Percentiles rank a stretch among this genome's conserved stretches.
Conservation (phyloP, 2,797 vertebrate species). For the Hephaestus fuliginosus region DNA sequence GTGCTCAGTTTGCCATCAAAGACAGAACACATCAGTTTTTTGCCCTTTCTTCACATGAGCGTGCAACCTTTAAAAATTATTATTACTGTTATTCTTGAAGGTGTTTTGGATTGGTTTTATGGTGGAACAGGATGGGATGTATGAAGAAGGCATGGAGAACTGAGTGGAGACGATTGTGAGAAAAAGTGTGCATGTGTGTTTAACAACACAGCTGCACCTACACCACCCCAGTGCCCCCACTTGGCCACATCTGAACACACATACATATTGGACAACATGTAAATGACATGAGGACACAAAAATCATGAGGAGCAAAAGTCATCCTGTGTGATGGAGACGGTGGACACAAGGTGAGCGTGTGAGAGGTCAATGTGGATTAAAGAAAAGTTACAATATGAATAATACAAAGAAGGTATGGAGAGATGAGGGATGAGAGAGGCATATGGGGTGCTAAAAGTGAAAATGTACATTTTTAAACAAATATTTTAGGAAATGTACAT, state of each 20-base stretch:
- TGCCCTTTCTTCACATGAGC: not conserved
- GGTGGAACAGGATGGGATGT: not conserved
- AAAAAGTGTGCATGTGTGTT: slow-evolving; percentile 28
- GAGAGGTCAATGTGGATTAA: slow-evolving; percentile 41
- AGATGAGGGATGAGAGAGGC: slow-evolving; percentile 61
- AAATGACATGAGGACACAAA: slow-evolving; percentile 63
- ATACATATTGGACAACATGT: slow-evolving; percentile 72
- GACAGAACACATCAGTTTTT: slow-evolving; percentile 11
- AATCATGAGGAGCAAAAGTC: slow-evolving; percentile 43
- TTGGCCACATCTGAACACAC: slow-evolving; percentile 64
- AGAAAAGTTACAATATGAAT: slow-evolving; percentile 41
- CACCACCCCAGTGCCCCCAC: slow-evolving; percentile 72
- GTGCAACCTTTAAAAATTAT: no score
- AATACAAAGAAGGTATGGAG: slow-evolving; percentile 49
- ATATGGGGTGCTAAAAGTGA: not conserved
- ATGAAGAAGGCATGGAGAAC: not conserved
- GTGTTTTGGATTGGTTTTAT: not conserved
- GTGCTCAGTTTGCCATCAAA: slow-evolving; percentile 3
- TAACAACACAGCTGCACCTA: slow-evolving; percentile 63
- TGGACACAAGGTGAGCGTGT: slow-evolving; percentile 45
- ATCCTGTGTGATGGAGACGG: slow-evolving; percentile 42
- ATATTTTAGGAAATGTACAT: not conserved
- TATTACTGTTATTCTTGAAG: not conserved
- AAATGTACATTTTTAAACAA: not conserved
- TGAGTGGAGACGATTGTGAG: not conserved